phyloP scores from a whole-genome alignment of 2,113 vertebrate genomes.

The Ictidomys tridecemlineatus region DNA sequence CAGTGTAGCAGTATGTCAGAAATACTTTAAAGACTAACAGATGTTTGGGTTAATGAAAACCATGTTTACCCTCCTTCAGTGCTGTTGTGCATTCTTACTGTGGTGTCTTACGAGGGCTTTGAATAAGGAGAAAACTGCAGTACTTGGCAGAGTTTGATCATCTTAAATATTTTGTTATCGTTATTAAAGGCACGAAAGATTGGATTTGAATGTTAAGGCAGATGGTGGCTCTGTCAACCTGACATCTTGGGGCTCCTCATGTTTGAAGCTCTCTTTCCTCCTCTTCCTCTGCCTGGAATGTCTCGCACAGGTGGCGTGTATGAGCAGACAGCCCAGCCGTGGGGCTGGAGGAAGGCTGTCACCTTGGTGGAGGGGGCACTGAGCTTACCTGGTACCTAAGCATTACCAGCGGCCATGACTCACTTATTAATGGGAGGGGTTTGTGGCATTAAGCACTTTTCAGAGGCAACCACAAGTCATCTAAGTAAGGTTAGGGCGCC shows the following conservation, averaged over 20 bases:
- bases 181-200: background rate
- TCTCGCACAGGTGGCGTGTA: no score
- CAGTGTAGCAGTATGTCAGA: constrained; percentile 60
- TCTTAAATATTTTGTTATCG: constrained; percentile 32
- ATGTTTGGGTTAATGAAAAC: constrained; percentile 64
- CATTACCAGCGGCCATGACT: background rate
- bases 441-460: background rate
- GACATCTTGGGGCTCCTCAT: background rate
- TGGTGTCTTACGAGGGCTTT: constrained; percentile 51
- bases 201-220: constrained; percentile 5
- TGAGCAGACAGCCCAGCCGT: background rate
- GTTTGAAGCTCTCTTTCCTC: background rate
- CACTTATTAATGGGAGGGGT: background rate
- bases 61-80: constrained; percentile 14
- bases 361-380: no score
- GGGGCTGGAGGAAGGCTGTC: background rate
- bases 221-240: background rate
- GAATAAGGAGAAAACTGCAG: background rate
- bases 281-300: background rate
- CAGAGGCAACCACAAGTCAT: background rate
- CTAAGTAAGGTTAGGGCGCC: background rate
- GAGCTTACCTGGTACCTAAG: background rate
- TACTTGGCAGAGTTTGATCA: constrained; percentile 9
- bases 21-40: constrained; percentile 70
- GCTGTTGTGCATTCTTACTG: constrained; percentile 42